phyloP scores from a whole-genome alignment of 30 jellyfish, hydroid and myxozoan genomes.

The Nemopilema nomurai region DNA sequence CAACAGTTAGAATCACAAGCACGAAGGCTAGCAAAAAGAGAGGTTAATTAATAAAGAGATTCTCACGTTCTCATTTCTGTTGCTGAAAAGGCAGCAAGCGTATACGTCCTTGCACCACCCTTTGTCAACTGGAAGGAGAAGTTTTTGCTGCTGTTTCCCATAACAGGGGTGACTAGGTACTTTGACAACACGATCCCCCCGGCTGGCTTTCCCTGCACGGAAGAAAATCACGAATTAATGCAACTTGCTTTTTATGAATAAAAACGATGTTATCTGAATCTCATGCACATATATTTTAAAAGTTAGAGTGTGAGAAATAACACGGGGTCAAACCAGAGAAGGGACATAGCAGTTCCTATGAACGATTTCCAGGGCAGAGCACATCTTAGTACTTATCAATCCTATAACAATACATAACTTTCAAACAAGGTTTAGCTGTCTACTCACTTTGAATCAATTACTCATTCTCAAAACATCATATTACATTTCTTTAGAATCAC shows the following conservation, averaged over 20 bases:
- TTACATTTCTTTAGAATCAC: too few species aligned
- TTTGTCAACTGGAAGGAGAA: slow-evolving; percentile 74
- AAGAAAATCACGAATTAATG: neutral
- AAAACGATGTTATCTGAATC: too few species aligned
- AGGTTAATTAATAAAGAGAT: neutral
- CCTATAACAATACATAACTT: too few species aligned
- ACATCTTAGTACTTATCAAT: too few species aligned
- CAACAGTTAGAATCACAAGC: neutral
- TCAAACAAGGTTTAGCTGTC: too few species aligned
- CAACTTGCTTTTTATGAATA: neutral
- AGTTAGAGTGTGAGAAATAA: too few species aligned
- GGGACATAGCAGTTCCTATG: too few species aligned
- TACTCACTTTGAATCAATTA: too few species aligned
- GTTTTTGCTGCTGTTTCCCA: slow-evolving; percentile 55
- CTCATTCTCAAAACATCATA: too few species aligned
- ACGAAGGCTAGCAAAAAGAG: slow-evolving; percentile 1
- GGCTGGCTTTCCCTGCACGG: slow-evolving; percentile 73
- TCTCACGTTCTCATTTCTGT: slow-evolving; percentile 82
- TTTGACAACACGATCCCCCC: slow-evolving; percentile 89
- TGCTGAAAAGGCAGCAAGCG: slow-evolving; percentile 80
- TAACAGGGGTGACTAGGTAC: slow-evolving; percentile 67
- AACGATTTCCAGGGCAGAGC: too few species aligned
- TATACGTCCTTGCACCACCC: slow-evolving; percentile 95
- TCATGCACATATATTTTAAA: too few species aligned
- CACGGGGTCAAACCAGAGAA: too few species aligned